Evolutionary conservation across 2,888 invertebrate species (phyloP).

Genomic region (Ametastegia equiseti): DNA sequence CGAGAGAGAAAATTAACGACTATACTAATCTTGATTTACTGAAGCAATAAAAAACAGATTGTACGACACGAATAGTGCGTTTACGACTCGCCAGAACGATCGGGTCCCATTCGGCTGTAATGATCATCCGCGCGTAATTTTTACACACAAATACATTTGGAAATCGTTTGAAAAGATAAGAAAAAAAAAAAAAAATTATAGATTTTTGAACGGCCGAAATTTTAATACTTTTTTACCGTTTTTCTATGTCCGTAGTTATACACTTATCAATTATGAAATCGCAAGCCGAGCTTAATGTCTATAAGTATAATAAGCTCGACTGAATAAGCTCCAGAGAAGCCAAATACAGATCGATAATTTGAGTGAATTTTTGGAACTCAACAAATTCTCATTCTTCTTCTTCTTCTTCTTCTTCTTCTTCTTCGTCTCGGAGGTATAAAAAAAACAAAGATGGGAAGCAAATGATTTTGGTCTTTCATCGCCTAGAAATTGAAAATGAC

Average conservation of each 20-base stretch:
- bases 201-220: too few relatives aligned
- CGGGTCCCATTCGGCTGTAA: not conserved
- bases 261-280: too few relatives aligned
- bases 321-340: too few relatives aligned
- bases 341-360: too few relatives aligned
- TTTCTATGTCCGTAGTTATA: too few relatives aligned
- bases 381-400: not conserved
- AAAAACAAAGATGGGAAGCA: too few relatives aligned
- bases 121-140: not conserved
- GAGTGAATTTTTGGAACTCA: not conserved
- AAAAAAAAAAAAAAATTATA: too few relatives aligned
- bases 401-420: not conserved
- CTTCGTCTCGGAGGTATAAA: too few relatives aligned
- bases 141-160: not conserved
- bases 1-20: not conserved
- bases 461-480: too few relatives aligned
- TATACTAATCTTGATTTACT: conserved; percentile 14
- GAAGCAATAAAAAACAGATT: conserved; percentile 13
- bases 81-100: not conserved
- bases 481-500: not conserved
- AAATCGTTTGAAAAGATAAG: not conserved
- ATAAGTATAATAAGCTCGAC: too few relatives aligned
- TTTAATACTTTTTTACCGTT: too few relatives aligned
- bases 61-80: not conserved
- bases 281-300: too few relatives aligned